These are phyloP conservation scores for Netelia melanura DNA, from an alignment of 2,888 invertebrate genomes.

Conservation along the genomic window DNA sequence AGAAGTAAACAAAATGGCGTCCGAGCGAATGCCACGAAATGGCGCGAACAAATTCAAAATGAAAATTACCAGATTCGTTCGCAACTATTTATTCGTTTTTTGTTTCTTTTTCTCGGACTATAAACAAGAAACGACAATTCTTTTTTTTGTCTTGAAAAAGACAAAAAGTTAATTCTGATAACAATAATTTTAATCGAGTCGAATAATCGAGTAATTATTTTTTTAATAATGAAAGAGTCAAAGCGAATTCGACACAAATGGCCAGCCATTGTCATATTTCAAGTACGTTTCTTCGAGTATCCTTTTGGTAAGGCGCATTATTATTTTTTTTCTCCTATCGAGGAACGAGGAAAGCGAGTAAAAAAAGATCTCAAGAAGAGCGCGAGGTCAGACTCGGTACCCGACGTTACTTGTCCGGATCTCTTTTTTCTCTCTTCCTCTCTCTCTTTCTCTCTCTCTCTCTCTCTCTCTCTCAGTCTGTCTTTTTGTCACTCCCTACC, in stretches of 20 bases:
- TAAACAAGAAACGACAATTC: no score
- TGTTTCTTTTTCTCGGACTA: no score
- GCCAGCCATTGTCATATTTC: not conserved
- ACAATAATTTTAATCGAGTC: no score
- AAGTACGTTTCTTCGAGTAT: not conserved
- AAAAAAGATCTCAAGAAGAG: constrained; percentile 38
- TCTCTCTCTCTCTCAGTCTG: no score
- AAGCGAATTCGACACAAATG: not conserved
- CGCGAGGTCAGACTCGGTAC: constrained; percentile 35
- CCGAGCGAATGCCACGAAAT: not conserved
- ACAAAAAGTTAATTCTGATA: no score
- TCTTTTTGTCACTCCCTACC: constrained; percentile 18
- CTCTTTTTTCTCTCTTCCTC: not conserved
- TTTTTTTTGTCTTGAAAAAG: no score
- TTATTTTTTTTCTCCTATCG: not conserved
- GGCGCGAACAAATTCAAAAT: not conserved
- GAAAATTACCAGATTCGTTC: no score
- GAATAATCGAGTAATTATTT: not conserved
- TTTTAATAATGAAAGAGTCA: not conserved
- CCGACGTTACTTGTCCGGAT: constrained; percentile 13
- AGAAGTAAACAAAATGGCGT: not conserved
- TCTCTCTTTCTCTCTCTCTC: not conserved
- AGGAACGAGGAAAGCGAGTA: not conserved
- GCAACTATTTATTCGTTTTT: no score
- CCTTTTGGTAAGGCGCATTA: not conserved